These are phyloP conservation scores for Sebastes umbrosus DNA, from an alignment of 2,797 vertebrate species.

Conservation along the genomic window DNA sequence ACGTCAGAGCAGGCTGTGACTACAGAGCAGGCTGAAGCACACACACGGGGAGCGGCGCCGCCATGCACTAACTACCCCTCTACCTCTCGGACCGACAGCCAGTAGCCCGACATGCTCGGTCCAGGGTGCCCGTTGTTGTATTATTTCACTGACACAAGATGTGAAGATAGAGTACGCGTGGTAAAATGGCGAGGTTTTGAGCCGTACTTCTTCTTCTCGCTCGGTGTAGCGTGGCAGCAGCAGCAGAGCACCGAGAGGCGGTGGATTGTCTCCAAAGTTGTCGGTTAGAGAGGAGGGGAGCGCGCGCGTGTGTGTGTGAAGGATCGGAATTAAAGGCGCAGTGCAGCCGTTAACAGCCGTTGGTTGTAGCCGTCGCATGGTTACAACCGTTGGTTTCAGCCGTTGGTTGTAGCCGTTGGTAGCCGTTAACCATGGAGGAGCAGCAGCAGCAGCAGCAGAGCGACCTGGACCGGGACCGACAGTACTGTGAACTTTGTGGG, in stretches of 20 bases:
- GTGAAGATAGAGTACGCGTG: conserved; percentile 11
- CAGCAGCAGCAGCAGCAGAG: conserved; percentile 65
- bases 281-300: conserved; percentile 57
- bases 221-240: conserved; percentile 65
- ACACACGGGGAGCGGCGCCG: conserved; percentile 54
- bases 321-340: conserved; percentile 76
- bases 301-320: conserved; percentile 65
- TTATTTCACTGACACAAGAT: conserved; percentile 17
- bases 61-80: conserved; percentile 53
- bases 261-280: conserved; percentile 73
- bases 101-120: conserved; percentile 34
- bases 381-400: no score
- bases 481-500: conserved; percentile 95
- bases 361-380: no score
- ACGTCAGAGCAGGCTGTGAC: conserved; percentile 55
- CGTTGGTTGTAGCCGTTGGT: background rate
- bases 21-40: conserved; percentile 32
- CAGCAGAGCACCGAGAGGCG: conserved; percentile 15
- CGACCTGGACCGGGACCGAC: conserved; percentile 81
- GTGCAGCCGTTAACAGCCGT: conserved; percentile 18
- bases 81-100: conserved; percentile 19
- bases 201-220: conserved; percentile 55
- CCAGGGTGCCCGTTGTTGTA: background rate
- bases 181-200: conserved; percentile 55
- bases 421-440: conserved; percentile 63